phyloP scores from a whole-genome alignment of 1,140 invertebrate species.

The Drosophila melanica region DNA sequence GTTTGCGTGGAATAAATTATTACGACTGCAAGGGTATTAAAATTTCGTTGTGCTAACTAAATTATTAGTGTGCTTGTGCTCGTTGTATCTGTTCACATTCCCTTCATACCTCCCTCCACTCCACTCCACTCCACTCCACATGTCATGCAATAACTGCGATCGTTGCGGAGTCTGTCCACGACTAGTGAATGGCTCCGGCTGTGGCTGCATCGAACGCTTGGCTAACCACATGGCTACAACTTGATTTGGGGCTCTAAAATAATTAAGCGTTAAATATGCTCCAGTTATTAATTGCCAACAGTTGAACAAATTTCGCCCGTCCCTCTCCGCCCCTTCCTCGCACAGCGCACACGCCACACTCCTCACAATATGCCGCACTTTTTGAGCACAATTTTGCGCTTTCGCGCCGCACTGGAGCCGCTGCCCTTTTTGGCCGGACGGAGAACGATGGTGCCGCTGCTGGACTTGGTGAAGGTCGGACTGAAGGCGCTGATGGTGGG shows the following conservation, averaged over 20 bases:
- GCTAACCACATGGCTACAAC: constrained; percentile 64
- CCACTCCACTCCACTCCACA: constrained; percentile 14
- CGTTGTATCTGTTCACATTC: neutral
- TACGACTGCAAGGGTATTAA: neutral
- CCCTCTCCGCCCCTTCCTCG: neutral
- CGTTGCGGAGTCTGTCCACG: constrained; percentile 65
- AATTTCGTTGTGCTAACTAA: neutral
- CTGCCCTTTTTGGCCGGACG: constrained; percentile 77
- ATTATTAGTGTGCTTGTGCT: constrained; percentile 15
- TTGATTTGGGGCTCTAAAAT: constrained; percentile 70
- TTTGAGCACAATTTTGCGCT: constrained; percentile 81
- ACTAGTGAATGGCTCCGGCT: constrained; percentile 64
- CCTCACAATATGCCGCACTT: constrained; percentile 83
- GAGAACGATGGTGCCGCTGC: constrained; percentile 80
- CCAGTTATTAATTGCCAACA: constrained; percentile 72
- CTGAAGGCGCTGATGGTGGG: constrained; percentile 83
- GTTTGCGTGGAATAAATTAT: too few relatives aligned
- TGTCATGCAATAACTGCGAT: constrained; percentile 31
- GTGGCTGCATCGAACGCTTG: constrained; percentile 66
- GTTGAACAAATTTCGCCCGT: constrained; percentile 12
- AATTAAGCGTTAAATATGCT: constrained; percentile 80
- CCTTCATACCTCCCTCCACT: neutral
- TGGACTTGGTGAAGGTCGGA: constrained; percentile 83
- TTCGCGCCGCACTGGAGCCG: constrained; percentile 68
- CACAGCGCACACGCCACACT: neutral